A percentile compares a stretch with the other conserved stretches of the same genome.
Conservation (phyloP, 2,797 vertebrate species). For the Acrossocheilus wenchowensis region DNA sequence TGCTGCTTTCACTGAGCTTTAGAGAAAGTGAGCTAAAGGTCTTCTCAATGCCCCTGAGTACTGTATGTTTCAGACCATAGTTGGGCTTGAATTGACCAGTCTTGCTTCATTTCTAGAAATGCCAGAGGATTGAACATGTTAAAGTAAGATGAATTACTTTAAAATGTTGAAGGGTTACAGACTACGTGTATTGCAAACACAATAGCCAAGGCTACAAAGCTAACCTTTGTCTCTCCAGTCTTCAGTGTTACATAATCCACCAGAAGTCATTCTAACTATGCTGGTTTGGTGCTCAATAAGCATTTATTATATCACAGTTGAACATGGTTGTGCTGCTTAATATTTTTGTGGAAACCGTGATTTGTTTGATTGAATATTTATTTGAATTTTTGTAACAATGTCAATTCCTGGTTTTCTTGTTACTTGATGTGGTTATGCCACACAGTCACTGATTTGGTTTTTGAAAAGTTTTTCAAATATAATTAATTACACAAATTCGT, state of each 20-base stretch:
- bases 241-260: background rate
- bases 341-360: background rate
- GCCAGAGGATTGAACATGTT: background rate
- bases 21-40: background rate
- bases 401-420: background rate
- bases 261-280: background rate
- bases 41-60: background rate
- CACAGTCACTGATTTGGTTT: background rate
- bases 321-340: background rate
- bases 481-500: background rate
- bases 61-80: background rate
- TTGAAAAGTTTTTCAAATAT: background rate
- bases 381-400: background rate
- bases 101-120: slow-evolving; percentile 1
- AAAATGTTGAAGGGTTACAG: background rate
- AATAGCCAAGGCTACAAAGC: background rate
- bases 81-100: background rate
- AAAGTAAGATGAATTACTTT: background rate
- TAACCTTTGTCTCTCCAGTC: background rate
- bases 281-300: background rate
- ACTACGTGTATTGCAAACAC: background rate
- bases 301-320: background rate
- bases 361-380: background rate
- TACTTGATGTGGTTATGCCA: background rate
- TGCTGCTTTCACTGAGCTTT: background rate